phyloP scores from a whole-genome alignment of 2,888 invertebrate genomes.

The Reticulitermes lucifugus region DNA sequence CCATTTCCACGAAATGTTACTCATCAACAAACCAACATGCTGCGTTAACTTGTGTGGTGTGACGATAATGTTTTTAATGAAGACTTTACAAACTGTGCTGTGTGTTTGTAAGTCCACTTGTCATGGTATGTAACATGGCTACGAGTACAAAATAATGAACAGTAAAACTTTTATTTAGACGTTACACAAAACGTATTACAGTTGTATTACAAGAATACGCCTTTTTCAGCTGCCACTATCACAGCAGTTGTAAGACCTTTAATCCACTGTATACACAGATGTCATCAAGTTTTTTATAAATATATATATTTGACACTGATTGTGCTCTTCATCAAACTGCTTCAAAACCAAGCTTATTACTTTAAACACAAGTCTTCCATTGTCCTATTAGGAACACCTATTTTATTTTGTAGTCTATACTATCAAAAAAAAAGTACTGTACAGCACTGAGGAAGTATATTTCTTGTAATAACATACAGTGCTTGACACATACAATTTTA shows the following conservation, averaged over 20 bases:
- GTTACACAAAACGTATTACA: background rate
- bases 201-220: slow-evolving; percentile 18
- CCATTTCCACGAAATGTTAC: too few relatives aligned
- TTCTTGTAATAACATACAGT: background rate
- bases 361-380: background rate
- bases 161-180: slow-evolving; percentile 17
- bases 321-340: background rate
- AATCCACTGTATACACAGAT: background rate
- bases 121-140: background rate
- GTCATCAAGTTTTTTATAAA: background rate
- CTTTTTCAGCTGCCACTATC: background rate
- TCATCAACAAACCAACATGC: too few relatives aligned
- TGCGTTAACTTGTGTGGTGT: too few relatives aligned
- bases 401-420: background rate
- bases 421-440: background rate
- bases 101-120: too few relatives aligned
- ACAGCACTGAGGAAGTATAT: background rate
- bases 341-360: background rate
- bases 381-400: background rate
- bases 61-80: too few relatives aligned
- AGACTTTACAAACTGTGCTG: too few relatives aligned
- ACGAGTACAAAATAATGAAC: slow-evolving; percentile 2
- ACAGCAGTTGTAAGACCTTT: background rate
- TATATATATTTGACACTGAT: background rate
- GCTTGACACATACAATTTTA: background rate